A percentile compares a stretch with the other conserved stretches of the same genome.
Evolutionary conservation across 2,888 invertebrate genomes (phyloP).

Genomic region (Masnerella sp.): DNA sequence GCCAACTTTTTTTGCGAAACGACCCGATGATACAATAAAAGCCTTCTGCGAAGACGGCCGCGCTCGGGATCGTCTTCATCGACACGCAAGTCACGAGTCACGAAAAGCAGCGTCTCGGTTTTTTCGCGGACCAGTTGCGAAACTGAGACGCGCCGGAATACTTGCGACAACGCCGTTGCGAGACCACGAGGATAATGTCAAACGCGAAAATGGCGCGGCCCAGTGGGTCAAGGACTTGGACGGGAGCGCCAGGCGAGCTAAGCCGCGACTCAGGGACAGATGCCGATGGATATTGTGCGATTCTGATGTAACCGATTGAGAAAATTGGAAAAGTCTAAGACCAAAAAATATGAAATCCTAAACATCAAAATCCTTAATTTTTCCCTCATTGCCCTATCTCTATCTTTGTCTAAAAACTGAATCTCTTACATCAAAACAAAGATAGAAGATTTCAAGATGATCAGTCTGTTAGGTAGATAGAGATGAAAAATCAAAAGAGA

Average conservation of each 20-base stretch:
- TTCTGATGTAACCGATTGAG: constrained; percentile 40
- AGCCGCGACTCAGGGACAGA: constrained; percentile 37
- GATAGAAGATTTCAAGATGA: too few relatives aligned
- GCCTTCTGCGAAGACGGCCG: too few relatives aligned
- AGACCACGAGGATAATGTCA: constrained; percentile 59
- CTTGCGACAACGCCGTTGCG: constrained; percentile 32
- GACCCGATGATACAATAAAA: too few relatives aligned
- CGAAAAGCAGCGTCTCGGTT: constrained; percentile 45
- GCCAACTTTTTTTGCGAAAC: too few relatives aligned
- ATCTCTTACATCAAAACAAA: too few relatives aligned
- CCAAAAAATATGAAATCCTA: too few relatives aligned
- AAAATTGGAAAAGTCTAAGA: too few relatives aligned
- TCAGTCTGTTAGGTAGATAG: too few relatives aligned
- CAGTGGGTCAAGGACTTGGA: constrained; percentile 66
- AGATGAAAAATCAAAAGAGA: too few relatives aligned
- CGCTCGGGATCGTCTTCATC: constrained; percentile 51
- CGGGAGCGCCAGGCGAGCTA: constrained; percentile 43
- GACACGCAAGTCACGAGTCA: constrained; percentile 62
- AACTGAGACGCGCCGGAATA: constrained; percentile 28
- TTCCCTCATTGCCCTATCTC: too few relatives aligned
- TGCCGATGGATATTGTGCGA: constrained; percentile 4
- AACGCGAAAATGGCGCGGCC: constrained; percentile 42
- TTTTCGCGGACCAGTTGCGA: constrained; percentile 43
- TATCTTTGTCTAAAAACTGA: too few relatives aligned
- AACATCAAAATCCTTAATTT: too few relatives aligned